Conservation (phyloP, 2,888 invertebrate genomes). For the Chrysomela aeneicollis region DNA sequence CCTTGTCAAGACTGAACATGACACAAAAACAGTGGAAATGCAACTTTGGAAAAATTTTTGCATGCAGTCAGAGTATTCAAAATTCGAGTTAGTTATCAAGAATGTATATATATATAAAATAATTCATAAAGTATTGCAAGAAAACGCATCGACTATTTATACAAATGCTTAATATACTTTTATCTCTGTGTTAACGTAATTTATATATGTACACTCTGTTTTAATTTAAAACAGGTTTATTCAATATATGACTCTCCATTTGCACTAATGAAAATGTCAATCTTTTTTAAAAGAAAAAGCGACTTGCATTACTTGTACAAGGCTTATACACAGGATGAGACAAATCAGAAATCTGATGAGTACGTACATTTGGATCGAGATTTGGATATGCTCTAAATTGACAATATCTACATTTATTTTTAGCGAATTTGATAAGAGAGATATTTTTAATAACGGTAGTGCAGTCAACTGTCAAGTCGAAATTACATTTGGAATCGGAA, state of each 20-base stretch:
- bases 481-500: too few species aligned
- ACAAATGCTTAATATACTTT: constrained; percentile 38
- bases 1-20: too few species aligned
- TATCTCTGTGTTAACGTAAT: constrained; percentile 24
- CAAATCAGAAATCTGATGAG: too few species aligned
- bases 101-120: constrained; percentile 23
- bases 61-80: neutral
- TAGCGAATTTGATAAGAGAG: too few species aligned
- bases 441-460: too few species aligned
- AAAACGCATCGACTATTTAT: constrained; percentile 41
- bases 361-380: too few species aligned
- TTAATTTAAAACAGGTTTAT: constrained; percentile 50
- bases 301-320: constrained; percentile 30
- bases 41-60: neutral
- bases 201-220: constrained; percentile 47
- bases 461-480: too few species aligned
- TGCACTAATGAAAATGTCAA: constrained; percentile 44
- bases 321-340: too few species aligned
- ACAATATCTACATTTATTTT: too few species aligned
- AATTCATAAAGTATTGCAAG: constrained; percentile 41
- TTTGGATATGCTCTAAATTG: too few species aligned
- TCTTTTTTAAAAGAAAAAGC: constrained; percentile 43
- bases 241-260: constrained; percentile 44
- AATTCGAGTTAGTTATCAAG: neutral
- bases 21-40: too few species aligned